These are phyloP conservation scores for Ellobius talpinus DNA, from an alignment of 2,113 vertebrate genomes.

Conservation along the genomic window DNA sequence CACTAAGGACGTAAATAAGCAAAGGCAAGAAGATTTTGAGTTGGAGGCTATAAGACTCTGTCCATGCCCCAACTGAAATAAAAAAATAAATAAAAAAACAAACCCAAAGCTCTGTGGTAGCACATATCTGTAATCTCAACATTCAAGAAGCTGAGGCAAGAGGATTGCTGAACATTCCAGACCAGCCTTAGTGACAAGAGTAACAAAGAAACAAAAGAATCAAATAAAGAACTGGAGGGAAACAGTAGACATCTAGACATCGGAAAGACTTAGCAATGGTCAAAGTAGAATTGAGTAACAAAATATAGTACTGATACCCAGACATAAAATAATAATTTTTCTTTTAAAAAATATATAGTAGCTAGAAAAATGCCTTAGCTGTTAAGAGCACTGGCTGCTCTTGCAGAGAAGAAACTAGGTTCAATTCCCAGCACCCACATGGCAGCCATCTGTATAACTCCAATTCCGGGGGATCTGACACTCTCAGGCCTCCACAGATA, in stretches of 20 bases:
- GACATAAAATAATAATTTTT: background rate
- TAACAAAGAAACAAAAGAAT: slow-evolving; percentile 5
- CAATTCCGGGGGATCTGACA: background rate
- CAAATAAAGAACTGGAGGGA: background rate
- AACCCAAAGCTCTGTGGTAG: background rate
- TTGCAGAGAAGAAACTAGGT: background rate
- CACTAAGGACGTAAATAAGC: background rate
- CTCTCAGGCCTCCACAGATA: background rate
- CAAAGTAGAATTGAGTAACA: background rate
- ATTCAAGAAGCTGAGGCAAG: background rate
- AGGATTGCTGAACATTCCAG: background rate
- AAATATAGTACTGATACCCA: background rate
- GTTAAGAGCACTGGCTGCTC: background rate
- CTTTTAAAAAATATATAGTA: background rate
- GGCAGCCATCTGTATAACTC: background rate
- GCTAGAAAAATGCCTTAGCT: background rate
- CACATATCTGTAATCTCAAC: background rate
- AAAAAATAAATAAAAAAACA: background rate
- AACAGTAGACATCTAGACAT: background rate
- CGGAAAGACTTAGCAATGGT: background rate
- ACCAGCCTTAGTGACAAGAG: background rate
- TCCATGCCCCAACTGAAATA: background rate
- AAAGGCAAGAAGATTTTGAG: background rate
- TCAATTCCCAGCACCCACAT: too few relatives aligned
- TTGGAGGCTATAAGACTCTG: background rate